Conservation (phyloP, 2,797 vertebrate genomes). For the Eurystomus glaucurus region DNA sequence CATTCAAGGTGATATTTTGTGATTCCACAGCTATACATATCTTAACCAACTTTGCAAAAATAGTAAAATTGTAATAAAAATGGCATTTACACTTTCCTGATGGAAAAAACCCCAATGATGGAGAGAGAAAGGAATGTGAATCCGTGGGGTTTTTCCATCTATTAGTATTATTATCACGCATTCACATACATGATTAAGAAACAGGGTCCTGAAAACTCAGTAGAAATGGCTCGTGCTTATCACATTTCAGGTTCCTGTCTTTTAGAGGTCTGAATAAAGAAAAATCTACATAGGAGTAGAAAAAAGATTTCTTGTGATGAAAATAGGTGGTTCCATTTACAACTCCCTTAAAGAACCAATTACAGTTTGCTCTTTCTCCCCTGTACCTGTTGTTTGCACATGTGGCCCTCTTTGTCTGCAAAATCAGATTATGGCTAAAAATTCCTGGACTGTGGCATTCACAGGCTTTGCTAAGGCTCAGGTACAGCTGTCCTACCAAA, state of each 20-base stretch:
- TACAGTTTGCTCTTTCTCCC: neutral
- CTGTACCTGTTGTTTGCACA: neutral
- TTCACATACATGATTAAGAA: neutral
- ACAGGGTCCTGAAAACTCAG: neutral
- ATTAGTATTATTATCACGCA: neutral
- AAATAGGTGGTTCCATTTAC: neutral
- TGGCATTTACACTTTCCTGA: neutral
- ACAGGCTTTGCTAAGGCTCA: neutral
- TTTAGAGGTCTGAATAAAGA: neutral
- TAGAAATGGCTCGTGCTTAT: neutral
- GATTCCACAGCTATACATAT: rapidly evolving
- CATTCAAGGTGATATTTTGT: neutral
- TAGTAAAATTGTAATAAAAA: neutral
- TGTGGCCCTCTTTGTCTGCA: neutral
- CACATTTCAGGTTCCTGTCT: neutral
- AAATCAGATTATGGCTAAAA: neutral
- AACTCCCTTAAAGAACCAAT: neutral
- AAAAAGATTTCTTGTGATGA: neutral
- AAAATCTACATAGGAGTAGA: neutral
- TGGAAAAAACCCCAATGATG: neutral
- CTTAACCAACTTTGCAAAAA: neutral
- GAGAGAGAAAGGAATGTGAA: neutral
- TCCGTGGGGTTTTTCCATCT: neutral
- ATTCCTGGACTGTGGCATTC: neutral
- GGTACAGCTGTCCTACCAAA: neutral